These are phyloP conservation scores for Agrilus mali DNA, from an alignment of 2,888 invertebrate species.

Conservation along the genomic window DNA sequence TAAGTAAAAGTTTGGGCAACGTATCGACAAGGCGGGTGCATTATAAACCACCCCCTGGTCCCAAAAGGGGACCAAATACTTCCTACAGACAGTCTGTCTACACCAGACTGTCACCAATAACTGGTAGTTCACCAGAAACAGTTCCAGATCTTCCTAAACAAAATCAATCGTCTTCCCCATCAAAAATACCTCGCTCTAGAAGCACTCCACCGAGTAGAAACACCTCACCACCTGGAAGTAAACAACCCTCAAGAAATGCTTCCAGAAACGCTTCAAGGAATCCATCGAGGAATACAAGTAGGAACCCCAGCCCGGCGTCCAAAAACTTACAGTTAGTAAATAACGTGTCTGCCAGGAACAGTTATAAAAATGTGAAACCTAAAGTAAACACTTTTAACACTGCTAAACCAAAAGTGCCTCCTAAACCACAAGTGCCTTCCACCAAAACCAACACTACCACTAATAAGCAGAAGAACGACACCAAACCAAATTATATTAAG, in stretches of 20 bases:
- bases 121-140: constrained; percentile 26
- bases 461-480: neutral
- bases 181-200: constrained; percentile 21
- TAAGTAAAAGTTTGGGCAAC: constrained; percentile 28
- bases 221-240: constrained; percentile 20
- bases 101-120: constrained; percentile 6
- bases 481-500: neutral
- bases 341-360: constrained; percentile 20
- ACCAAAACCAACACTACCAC: neutral
- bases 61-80: constrained; percentile 8
- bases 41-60: constrained; percentile 6
- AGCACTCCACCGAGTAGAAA: constrained; percentile 18
- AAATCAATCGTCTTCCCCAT: constrained; percentile 31
- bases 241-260: constrained; percentile 22
- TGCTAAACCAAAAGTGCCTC: constrained; percentile 31
- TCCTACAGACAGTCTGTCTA: constrained; percentile 5
- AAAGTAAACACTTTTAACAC: constrained; percentile 30
- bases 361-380: constrained; percentile 29
- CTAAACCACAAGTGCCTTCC: constrained; percentile 24
- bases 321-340: constrained; percentile 12
- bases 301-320: constrained; percentile 29
- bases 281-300: constrained; percentile 18
- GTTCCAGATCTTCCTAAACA: constrained; percentile 33
- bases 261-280: constrained; percentile 15
- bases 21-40: constrained; percentile 16